Evolutionary conservation across 2,888 invertebrate genomes (phyloP).

Genomic region (Cylloceria caligata): DNA sequence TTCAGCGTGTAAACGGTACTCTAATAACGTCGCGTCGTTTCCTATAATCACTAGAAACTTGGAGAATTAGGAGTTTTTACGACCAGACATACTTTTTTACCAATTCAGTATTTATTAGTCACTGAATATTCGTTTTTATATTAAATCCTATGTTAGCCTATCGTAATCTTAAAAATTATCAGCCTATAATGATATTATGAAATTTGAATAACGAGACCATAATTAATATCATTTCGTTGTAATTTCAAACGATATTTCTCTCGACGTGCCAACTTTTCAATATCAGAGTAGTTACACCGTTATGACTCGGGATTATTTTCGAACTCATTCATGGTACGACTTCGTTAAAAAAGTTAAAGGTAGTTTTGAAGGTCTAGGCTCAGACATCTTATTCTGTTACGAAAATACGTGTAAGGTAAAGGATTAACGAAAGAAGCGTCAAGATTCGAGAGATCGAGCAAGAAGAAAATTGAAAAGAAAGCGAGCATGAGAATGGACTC

Average conservation of each 20-base stretch:
- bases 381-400: not conserved
- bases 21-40: not conserved
- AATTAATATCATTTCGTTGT: not conserved
- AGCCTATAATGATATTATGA: too few relatives aligned
- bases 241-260: conserved; percentile 2
- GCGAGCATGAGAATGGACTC: conserved; percentile 64
- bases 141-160: too few relatives aligned
- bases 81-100: too few relatives aligned
- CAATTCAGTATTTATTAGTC: too few relatives aligned
- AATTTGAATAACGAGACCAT: not conserved
- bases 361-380: not conserved
- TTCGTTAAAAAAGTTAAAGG: conserved; percentile 14
- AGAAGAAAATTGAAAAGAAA: conserved; percentile 48
- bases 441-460: not conserved
- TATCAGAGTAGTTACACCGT: not conserved
- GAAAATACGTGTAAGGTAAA: not conserved
- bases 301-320: conserved; percentile 29
- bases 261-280: not conserved
- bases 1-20: not conserved
- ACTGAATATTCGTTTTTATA: not conserved
- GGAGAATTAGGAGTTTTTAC: too few relatives aligned
- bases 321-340: not conserved
- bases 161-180: too few relatives aligned
- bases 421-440: conserved; percentile 10
- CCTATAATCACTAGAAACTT: not conserved